Conservation (phyloP, 2,888 invertebrate genomes). For the Polylopha cassiicola region DNA sequence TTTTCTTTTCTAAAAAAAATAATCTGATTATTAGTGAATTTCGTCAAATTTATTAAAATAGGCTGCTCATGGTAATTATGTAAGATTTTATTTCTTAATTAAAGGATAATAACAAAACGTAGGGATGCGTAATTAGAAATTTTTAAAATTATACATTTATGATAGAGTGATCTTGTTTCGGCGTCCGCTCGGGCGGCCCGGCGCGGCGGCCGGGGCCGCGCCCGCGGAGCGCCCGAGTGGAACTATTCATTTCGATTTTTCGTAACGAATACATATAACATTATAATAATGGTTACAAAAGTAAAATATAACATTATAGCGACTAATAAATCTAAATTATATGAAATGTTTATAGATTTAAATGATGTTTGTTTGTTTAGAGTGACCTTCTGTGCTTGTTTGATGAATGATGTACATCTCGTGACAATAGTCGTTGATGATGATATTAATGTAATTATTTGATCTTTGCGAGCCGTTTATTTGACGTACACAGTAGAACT, state of each 20-base stretch:
- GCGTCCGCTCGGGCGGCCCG: conserved; percentile 49
- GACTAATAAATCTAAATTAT: conserved; percentile 77
- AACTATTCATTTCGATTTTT: conserved; percentile 63
- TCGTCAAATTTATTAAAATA: conserved; percentile 75
- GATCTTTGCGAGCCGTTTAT: conserved; percentile 66
- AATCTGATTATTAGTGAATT: conserved; percentile 71
- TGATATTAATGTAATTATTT: conserved; percentile 61
- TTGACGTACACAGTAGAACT: conserved; percentile 72
- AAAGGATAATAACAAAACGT: conserved; percentile 76
- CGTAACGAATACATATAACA: conserved; percentile 77
- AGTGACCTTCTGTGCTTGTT: conserved; percentile 71
- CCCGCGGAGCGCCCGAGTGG: conserved; percentile 36
- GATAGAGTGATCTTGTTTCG: conserved; percentile 67
- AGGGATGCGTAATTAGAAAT: conserved; percentile 77
- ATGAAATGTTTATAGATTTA: conserved; percentile 78
- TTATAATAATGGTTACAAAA: conserved; percentile 77
- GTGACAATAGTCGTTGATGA: conserved; percentile 63
- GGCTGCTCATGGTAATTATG: conserved; percentile 74
- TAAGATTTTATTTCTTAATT: conserved; percentile 77
- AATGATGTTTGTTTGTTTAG: conserved; percentile 72
- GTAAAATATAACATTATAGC: conserved; percentile 78
- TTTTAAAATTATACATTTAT: conserved; percentile 78
- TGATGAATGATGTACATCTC: conserved; percentile 59
- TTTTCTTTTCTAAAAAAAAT: conserved; percentile 69
- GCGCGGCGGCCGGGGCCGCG: conserved; percentile 9